A percentile compares a stretch with the other conserved stretches of the same genome.
These are phyloP conservation scores for Danaus chrysippus DNA, from an alignment of 2,888 invertebrate genomes.

Conservation along the genomic window DNA sequence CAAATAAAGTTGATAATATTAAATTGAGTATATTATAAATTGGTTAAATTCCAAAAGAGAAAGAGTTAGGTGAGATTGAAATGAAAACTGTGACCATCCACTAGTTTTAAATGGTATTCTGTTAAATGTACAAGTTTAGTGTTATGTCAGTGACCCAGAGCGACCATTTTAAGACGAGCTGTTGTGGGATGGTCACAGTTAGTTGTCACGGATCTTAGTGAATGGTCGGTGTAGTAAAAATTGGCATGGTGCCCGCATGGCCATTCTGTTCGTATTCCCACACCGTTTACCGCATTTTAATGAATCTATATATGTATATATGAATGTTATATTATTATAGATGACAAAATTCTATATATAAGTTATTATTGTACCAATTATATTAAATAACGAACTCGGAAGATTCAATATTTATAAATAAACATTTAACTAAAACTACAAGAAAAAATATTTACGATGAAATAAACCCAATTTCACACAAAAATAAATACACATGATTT, in stretches of 20 bases:
- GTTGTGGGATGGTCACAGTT: neutral
- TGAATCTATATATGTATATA: constrained; percentile 39
- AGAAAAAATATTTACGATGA: too few species aligned
- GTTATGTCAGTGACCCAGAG: constrained; percentile 30
- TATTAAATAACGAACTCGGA: too few species aligned
- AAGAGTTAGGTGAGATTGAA: constrained; percentile 3
- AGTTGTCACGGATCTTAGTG: constrained; percentile 13
- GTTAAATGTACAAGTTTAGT: constrained; percentile 25
- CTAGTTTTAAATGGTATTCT: constrained; percentile 27
- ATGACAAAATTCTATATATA: too few species aligned
- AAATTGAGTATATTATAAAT: too few species aligned
- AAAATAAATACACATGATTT: too few species aligned
- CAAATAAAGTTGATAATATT: too few species aligned
- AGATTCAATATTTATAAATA: too few species aligned
- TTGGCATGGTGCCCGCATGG: constrained; percentile 60
- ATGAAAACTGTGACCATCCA: constrained; percentile 14
- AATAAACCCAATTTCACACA: too few species aligned
- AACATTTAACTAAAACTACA: too few species aligned
- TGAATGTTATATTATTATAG: neutral
- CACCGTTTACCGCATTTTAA: constrained; percentile 66
- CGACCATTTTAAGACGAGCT: constrained; percentile 19
- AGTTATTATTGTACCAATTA: too few species aligned
- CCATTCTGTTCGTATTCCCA: constrained; percentile 58
- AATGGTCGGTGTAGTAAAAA: constrained; percentile 40
- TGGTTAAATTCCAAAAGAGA: too few species aligned